A percentile compares a stretch with the other conserved stretches of the same genome.
These are phyloP conservation scores for Ormyrus rosae DNA, from an alignment of 2,888 invertebrate species.

Conservation along the genomic window DNA sequence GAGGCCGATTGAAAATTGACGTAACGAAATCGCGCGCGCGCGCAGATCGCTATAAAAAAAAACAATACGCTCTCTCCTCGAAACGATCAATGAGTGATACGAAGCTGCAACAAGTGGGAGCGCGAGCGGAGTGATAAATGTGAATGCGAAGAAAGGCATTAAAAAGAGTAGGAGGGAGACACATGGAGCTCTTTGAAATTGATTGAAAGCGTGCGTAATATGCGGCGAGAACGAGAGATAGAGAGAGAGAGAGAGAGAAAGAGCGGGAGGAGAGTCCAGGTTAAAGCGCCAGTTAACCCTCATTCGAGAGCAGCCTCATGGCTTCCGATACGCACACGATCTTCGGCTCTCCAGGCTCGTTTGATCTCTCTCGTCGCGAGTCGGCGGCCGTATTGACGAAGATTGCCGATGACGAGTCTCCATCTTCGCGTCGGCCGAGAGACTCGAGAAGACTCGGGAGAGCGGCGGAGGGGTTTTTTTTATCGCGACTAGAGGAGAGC, in stretches of 20 bases:
- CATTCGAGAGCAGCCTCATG: slow-evolving; percentile 14
- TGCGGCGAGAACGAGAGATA: slow-evolving; percentile 61
- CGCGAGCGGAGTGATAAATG: slow-evolving; percentile 7
- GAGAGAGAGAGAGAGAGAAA: not conserved
- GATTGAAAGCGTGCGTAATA: slow-evolving; percentile 66
- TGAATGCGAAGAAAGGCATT: not conserved
- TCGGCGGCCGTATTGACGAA: slow-evolving; percentile 8
- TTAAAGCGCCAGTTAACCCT: slow-evolving; percentile 70
- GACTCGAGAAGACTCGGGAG: not conserved
- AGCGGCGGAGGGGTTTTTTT: slow-evolving; percentile 2
- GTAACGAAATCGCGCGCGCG: too few species aligned
- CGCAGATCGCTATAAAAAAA: too few species aligned
- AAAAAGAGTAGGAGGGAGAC: not conserved
- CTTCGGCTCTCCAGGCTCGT: slow-evolving; percentile 5
- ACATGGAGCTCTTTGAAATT: slow-evolving; percentile 53
- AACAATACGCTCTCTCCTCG: not conserved
- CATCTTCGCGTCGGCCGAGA: not conserved
- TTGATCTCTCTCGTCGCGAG: slow-evolving; percentile 11
- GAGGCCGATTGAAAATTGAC: too few species aligned
- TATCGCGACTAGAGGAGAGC: slow-evolving; percentile 16
- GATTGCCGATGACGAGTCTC: slow-evolving; percentile 29
- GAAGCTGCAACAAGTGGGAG: not conserved
- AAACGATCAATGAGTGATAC: not conserved
- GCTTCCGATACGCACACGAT: not conserved
- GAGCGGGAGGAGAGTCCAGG: slow-evolving; percentile 62